Evolutionary conservation across 2,888 invertebrate genomes (phyloP), one percentile per base, ranked within the genome.

Genomic region (Diplolepis rosae): DNA sequence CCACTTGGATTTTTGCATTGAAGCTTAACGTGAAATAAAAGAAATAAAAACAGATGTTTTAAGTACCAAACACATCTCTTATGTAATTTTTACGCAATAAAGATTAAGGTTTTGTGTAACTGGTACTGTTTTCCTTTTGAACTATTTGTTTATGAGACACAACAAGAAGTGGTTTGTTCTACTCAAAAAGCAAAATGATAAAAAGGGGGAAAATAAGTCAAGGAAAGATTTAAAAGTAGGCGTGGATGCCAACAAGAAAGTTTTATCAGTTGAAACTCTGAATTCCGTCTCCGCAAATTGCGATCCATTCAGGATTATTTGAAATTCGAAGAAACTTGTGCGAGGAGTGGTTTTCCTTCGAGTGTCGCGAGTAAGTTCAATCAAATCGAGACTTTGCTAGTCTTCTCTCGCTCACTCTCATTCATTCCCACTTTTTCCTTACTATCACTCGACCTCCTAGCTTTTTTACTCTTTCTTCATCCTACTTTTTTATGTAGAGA

Each of bases 271-370:
- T 72, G 73, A 75, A 75, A 69, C 69, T 66, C 73, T 74, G 77
- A 77, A 76, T 78, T 73, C 77, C 72, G 79, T 81, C 80, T 78
- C 83, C 82, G 77, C 82, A 85, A 86, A 86, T 86, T 86, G 84
- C 85, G 78, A 82, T 81, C 84, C 78, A 84, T 86, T 85, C 85
- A 83, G 74, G 77, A 85, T 84, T 83, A 84, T 85, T 84, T 82
- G 84, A 83, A 84, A 85, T 84, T 83, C 84, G 83, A 77, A 76
- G 82, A 82, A 83, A 85, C 80, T 83, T 82, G 76, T 76, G 69
- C 76, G 69, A 71, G 72, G 72, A 77, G 79, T 78, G 79, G 76
- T 80, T 81, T 79, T 78, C 79, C 75, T 76, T 74, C 52, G 66
- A 79, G 79, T 79, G 82, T 83, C 82, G 80, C 80, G 78, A 80